A percentile compares a stretch with the other conserved stretches of the same genome.
These are phyloP conservation scores for Manacus vitellinus DNA, from an alignment of 2,113 vertebrate species.

Conservation along the genomic window DNA sequence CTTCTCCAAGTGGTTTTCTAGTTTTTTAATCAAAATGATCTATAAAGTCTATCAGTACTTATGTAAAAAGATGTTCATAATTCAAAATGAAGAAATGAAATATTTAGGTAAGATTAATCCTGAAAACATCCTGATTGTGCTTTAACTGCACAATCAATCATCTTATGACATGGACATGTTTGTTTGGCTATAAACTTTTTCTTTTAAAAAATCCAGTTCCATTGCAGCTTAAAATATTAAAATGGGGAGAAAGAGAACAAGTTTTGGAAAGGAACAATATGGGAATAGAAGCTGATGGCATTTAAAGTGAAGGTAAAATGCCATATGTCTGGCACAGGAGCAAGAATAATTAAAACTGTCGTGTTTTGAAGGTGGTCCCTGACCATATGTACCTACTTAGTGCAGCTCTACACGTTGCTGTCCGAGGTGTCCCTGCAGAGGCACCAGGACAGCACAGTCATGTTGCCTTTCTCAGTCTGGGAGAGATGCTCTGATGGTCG, in stretches of 20 bases:
- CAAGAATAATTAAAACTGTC: neutral
- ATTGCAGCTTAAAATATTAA: neutral
- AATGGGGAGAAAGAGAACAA: neutral
- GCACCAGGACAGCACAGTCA: neutral
- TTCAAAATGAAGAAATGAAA: constrained; percentile 50
- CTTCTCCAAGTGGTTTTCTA: neutral
- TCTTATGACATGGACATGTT: neutral
- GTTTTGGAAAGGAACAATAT: neutral
- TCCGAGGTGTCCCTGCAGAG: rapidly evolving
- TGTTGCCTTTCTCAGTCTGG: neutral
- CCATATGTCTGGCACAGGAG: neutral
- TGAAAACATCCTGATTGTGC: neutral
- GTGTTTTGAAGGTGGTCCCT: constrained; percentile 2
- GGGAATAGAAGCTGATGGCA: neutral
- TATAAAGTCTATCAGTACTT: constrained; percentile 26
- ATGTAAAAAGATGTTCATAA: constrained; percentile 42
- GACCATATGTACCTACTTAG: neutral
- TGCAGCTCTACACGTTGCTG: neutral
- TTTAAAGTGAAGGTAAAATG: constrained; percentile 2
- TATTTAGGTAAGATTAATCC: constrained; percentile 44
- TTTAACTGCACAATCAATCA: constrained; percentile 8
- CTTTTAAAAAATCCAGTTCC: neutral
- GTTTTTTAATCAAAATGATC: constrained; percentile 33
- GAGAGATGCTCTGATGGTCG: neutral
- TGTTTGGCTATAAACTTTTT: neutral